Conservation (phyloP, 2,888 invertebrate species). For the Plemyria rubiginata region DNA sequence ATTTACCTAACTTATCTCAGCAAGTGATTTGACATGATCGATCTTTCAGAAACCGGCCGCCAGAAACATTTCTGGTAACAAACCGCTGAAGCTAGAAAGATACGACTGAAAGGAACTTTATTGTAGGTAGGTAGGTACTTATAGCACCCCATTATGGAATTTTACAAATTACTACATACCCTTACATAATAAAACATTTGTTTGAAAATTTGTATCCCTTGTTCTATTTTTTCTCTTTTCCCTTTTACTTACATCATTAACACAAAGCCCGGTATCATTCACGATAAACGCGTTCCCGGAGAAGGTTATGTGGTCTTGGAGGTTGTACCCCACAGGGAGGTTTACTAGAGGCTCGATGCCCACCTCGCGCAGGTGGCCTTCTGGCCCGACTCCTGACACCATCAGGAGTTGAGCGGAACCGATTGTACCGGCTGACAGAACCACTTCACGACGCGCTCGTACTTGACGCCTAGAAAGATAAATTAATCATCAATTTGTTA, state of each 20-base stretch:
- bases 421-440: constrained; percentile 92
- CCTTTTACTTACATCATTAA: constrained; percentile 84
- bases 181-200: no score
- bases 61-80: no score
- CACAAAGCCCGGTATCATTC: constrained; percentile 86
- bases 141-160: no score
- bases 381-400: constrained; percentile 93
- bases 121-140: no score
- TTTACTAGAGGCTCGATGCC: constrained; percentile 87
- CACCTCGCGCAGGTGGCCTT: constrained; percentile 83
- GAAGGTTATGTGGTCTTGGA: constrained; percentile 92
- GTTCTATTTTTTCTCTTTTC: no score
- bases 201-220: no score
- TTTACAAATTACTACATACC: no score
- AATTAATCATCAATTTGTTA: neutral
- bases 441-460: constrained; percentile 89
- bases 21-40: no score
- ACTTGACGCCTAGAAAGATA: constrained; percentile 57
- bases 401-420: constrained; percentile 94
- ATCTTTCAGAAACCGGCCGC: no score
- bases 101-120: no score
- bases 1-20: no score
- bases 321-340: constrained; percentile 91
- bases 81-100: no score
- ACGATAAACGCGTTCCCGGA: constrained; percentile 89